Base-by-base conservation (phyloP, 2,888 invertebrate species). In the Amphipyra tragopoginis region DNA sequence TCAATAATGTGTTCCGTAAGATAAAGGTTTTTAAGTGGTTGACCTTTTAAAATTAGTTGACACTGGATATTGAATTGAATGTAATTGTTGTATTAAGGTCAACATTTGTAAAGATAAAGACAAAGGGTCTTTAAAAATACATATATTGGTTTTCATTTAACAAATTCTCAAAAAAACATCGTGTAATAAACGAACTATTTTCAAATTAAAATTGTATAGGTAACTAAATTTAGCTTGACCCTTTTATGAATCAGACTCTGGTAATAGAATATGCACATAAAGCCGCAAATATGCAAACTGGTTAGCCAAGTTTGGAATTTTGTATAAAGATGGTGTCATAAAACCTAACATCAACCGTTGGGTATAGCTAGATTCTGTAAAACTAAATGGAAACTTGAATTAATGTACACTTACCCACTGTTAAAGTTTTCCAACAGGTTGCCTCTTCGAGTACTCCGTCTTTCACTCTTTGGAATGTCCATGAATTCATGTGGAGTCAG, bases 371-470 rank as follows among this genome's bases (percentile, higher is more conserved):
- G 6, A 29, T 10, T 36, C 3, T 36, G 36, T 4, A 36, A 36
- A 9, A 10, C 3, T 10, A 10, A 10, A 36, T 36, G 36, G 4
- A 13, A 39, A 5, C 11, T 13, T 39, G 5, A 39, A 39, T n/a
- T 1, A 13, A 11, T 11, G 0, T 11, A 36, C 55, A 86, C 93
- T 89, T 86, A 95, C 95, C 94, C 91, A 64, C 76, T 84, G 66
- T 91, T 94, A 72, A 94, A 93, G 75, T 93, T 91, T 65, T 90
- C 88, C 51, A 92, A 75, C 54, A 95, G 83, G 82, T 95, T 94
- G 4, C 89, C 79, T 69, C 88, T 85, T 42, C 88, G 83, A 76
- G 88, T 74, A 69, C 79, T 85, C 72, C 89, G 93, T 63, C 84
- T 88, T 50, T 81, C 86, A 66, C 85, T 90, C 55, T 75, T 88